phyloP scores from a whole-genome alignment of 2,113 vertebrate species.

The Otus sunia region DNA sequence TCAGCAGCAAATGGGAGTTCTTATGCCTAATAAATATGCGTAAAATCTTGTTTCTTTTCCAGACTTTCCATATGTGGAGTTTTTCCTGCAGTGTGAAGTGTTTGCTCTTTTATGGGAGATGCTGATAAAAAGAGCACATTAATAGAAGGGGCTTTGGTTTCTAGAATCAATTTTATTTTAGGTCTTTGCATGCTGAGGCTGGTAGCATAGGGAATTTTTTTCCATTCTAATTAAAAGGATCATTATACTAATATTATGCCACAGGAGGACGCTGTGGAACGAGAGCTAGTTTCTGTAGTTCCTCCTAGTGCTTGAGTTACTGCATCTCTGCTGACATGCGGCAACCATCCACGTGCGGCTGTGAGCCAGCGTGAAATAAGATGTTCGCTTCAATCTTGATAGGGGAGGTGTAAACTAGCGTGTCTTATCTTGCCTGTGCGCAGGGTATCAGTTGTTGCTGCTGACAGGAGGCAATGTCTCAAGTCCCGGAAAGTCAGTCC shows the following conservation, averaged over 20 bases:
- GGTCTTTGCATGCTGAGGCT: neutral
- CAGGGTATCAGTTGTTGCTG: neutral
- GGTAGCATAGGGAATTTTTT: neutral
- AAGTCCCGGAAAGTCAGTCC: neutral
- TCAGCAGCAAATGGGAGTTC: neutral
- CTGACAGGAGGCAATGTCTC: neutral
- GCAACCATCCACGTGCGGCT: fast-evolving
- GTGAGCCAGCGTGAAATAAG: neutral
- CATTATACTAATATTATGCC: neutral
- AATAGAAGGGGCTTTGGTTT: neutral
- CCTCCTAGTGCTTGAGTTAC: neutral
- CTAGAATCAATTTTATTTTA: neutral
- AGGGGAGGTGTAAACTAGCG: neutral
- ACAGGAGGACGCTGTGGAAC: slow-evolving; percentile 44
- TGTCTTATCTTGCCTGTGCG: neutral
- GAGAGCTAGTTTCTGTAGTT: neutral
- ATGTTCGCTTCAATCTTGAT: fast-evolving
- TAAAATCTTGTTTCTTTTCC: neutral
- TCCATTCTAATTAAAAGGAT: neutral
- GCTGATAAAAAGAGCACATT: neutral
- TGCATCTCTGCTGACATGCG: fast-evolving
- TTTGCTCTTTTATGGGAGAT: neutral
- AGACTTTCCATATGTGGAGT: too few species aligned
- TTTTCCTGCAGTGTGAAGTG: neutral
- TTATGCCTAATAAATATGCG: neutral